Evolutionary conservation across 2,888 invertebrate genomes (phyloP), one percentile per base, ranked within the genome.

Genomic region (Resseliella maxima): DNA sequence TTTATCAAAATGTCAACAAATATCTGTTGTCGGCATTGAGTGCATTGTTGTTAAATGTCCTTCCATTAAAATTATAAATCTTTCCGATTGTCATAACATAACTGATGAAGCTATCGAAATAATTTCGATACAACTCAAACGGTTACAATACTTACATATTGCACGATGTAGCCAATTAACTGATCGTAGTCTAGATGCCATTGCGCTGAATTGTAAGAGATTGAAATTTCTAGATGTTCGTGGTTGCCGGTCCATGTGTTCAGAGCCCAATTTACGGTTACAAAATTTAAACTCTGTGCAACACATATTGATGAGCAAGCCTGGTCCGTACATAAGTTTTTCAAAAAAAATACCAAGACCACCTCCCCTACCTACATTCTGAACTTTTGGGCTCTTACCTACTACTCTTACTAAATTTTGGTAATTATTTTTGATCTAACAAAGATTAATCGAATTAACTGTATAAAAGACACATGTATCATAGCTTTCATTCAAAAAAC

Each of bases 1-100:
- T 89, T 90, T 96, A 85, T 94, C 94, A 87, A 93, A 93, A 89
- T 95, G 95, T 88, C 94, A 94, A 89, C 94, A 95, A 90, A 93
- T 95, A 87, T 94, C 94, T 0, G 92, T 94, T 87, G 91, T 92
- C 87, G 95, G 95, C 59, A 92, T 95, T 88, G 92, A 92, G 87
- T 91, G 93, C 87, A 90, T 96, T 87, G 94, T 94, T 10, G 92
- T 90, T 87, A 94, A 94, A 89, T 95, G 95, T 89, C 94, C 94
- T 41, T 94, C 95, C 88, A 92, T 96, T 88, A 95, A 95, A 90
- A 92, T 92, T 88, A 90, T 96, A 12, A 93, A 94, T 89, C 90
- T 95, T 27, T 93, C 92, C 87, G 93, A 94, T 89, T 95, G 95
- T 90, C 93, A 92, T 88, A 93, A 94, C 89, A 92, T 95, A 64